Base-by-base conservation (phyloP, 2,113 vertebrate species). In the Thymallus thymallus region DNA sequence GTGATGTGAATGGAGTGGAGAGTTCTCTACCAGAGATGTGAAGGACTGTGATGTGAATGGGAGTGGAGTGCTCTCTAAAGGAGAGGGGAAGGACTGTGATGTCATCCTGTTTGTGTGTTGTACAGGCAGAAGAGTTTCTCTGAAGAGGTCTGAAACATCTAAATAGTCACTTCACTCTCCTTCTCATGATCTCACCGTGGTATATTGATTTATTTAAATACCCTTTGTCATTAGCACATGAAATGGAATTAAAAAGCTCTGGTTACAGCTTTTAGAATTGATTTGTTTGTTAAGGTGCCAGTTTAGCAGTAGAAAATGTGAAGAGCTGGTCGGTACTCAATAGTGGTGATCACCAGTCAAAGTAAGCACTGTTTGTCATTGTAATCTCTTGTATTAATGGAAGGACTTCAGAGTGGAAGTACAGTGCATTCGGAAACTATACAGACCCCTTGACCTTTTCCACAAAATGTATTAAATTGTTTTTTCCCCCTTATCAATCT, bases 31-130 rank as follows among this genome's bases (percentile, higher is more conserved):
- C 9, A 73, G 26, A 69, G 46, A 78, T 75, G 82, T 76, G 71
- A 81, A 73, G 69, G 76, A 66, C 72, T 10, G 80, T 69, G 14
- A 9, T 65, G 63, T 65, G 63, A 65, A 64, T 26, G 23, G 3
- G 23, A 26, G 23, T 26, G 26, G 26, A 9, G 24, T 1, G 62
- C 4, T 26, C 62, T 68, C 66, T 56, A 68, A 9, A 3, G 71
- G 26, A 69, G 46, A 78, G 77, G 82, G 74, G 71, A 81, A 73
- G 69, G 76, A 66, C 72, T 10, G 80, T 46, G 26, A 26, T 26
- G 45, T 46, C 13, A 71, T 16, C 20, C 18, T 16, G 63, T 32
- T 60, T 29, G 77, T 73, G 80, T 76, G 70, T 71, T 76, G 70
- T 71, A 26, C 26, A 26, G 26, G 26, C 26, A 26, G 26, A 26